These are phyloP conservation scores for Ovis aries DNA, from an alignment of 2,113 vertebrate species.

Conservation along the genomic window ARS-UI_Ramb_v3.0 NC_056067.1:2218001-2218500, in stretches of 20 bases:
- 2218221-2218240: slow-evolving; percentile 12
- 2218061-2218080: background rate
- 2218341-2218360: background rate
- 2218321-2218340: background rate
- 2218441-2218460: background rate
- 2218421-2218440: background rate
- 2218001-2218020: background rate
- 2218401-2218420: background rate
- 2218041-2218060: background rate
- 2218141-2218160: background rate
- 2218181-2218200: background rate
- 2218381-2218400: background rate
- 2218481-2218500: background rate
- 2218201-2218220: background rate
- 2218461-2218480: background rate
- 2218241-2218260: background rate
- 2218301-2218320: background rate
- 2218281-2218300: background rate
- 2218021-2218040: background rate
- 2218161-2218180: background rate
- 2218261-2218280: slow-evolving; percentile 19
- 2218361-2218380: background rate
- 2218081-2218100: background rate
- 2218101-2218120: background rate
- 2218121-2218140: background rate